phyloP scores from a whole-genome alignment of 92 coral and sea anemone genomes.

The Umimayanthus chanpuru region DNA sequence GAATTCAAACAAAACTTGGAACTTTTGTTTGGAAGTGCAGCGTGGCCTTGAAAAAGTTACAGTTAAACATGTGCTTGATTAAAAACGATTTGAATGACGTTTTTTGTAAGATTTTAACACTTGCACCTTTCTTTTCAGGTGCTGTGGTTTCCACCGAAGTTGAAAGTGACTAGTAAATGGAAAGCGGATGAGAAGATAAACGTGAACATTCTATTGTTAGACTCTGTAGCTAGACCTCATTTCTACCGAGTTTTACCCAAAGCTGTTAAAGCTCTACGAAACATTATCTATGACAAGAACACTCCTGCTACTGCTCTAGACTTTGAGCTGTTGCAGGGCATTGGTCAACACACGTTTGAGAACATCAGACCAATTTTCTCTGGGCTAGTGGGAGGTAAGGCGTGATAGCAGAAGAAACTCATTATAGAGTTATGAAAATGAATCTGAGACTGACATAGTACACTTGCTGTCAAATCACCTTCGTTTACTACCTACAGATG shows the following conservation, averaged over 20 bases:
- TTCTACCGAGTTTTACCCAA: constrained; percentile 54
- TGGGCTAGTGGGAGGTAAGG: constrained; percentile 53
- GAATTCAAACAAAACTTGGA: no score
- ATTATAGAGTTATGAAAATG: no score
- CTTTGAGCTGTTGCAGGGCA: constrained; percentile 53
- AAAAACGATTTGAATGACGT: no score
- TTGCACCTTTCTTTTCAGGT: neutral
- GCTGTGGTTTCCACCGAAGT: constrained; percentile 42
- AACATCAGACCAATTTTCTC: constrained; percentile 57
- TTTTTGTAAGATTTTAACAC: no score
- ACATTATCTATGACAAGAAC: constrained; percentile 39
- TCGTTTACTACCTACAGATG: no score
- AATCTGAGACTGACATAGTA: neutral
- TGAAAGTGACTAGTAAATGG: neutral
- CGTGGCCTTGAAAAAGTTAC: no score
- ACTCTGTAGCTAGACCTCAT: constrained; percentile 52
- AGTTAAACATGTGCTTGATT: no score
- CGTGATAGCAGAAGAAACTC: no score
- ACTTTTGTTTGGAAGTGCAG: no score
- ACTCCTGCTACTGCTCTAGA: constrained; percentile 50
- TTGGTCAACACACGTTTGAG: constrained; percentile 58
- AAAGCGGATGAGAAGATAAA: constrained; percentile 31
- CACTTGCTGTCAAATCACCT: neutral
- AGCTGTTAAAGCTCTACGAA: constrained; percentile 47
- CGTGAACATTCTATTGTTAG: constrained; percentile 48